These are phyloP conservation scores for Diogma glabrata DNA, from an alignment of 2,888 invertebrate species.

Conservation along the genomic window DNA sequence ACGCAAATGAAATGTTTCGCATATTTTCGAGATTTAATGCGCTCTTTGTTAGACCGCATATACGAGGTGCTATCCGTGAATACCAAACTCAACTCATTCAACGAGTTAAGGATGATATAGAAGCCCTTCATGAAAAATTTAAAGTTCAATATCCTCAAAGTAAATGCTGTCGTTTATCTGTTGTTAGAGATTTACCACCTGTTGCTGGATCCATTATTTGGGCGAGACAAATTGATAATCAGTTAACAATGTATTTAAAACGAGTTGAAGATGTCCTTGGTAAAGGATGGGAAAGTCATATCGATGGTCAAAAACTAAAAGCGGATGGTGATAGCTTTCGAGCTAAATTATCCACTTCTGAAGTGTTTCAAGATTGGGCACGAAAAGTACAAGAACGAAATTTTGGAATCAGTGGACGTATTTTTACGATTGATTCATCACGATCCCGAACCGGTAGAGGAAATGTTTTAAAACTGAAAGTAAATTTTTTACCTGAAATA, in stretches of 20 bases:
- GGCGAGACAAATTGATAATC: constrained; percentile 97
- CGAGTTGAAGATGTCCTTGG: constrained; percentile 97
- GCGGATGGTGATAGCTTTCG: constrained; percentile 97
- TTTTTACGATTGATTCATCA: constrained; percentile 85
- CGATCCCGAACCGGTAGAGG: constrained; percentile 61
- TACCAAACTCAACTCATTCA: constrained; percentile 99
- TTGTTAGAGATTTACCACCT: constrained; percentile 88
- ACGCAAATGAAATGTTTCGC: constrained; percentile 99
- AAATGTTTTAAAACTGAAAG: constrained; percentile 78
- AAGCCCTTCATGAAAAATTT: constrained; percentile 93
- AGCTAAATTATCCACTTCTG: constrained; percentile 88
- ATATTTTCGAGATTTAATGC: constrained; percentile 98
- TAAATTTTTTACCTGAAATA: constrained; percentile 95
- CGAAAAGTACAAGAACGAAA: constrained; percentile 88
- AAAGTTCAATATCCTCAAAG: constrained; percentile 96
- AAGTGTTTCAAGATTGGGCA: constrained; percentile 98
- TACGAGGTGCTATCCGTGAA: constrained; percentile 96
- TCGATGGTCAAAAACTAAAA: constrained; percentile 95
- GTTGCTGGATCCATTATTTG: constrained; percentile 98
- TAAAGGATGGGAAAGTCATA: constrained; percentile 98
- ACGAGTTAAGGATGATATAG: constrained; percentile 97
- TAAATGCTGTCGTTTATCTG: constrained; percentile 83
- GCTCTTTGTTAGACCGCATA: constrained; percentile 95
- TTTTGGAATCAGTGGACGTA: constrained; percentile 85
- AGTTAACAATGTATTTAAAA: constrained; percentile 88